Evolutionary conservation across 2,113 vertebrate species (phyloP), one percentile per base, ranked within the genome.

Genomic region (Colistium nudipinnis): DNA sequence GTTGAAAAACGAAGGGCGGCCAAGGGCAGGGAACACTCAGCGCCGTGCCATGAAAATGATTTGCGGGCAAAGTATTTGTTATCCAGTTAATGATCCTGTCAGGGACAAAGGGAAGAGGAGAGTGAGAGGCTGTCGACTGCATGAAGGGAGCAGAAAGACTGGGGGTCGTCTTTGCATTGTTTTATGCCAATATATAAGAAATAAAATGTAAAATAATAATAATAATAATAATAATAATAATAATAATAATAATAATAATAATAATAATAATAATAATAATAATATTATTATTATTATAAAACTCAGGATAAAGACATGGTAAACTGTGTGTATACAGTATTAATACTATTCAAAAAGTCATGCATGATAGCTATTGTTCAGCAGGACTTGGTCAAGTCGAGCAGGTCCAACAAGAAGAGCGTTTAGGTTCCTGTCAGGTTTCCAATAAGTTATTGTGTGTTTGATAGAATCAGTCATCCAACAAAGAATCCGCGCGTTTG

Each of bases 21-120:
- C 56, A 69, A 14, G 45, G 61, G 55, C 20, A 30, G 43, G 49
- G 64, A 66, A 49, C 57, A 68, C 54, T 36, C 71, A 52, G 64
- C 52, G 30, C 47, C 38, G 44, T 41, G 41, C 60, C 57, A 31
- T 84, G 62, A 79, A 84, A 80, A 74, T 19, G 20, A 75, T 72
- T 79, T 66, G 66, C 64, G 81, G n/a, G 43, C 28, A 25, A 79
- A 57, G 49, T 69, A 72, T 83, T 80, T 48, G 44, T 44, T 59
- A 24, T 47, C 5, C n/a, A 61, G 45, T 61, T 82, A 67, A 76
- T 69, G 72, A 54, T 25, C 33, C 33, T 0, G 12, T 51, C 12
- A 2, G 14, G 53, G 16, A 47, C 11, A 22, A 27, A 31, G 47
- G 36, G 39, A 48, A 60, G 39, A 64, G 12, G 0, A 45, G 17